Percentiles rank a stretch among this genome's conserved stretches.
phyloP scores from a whole-genome alignment of 2,888 invertebrate genomes.

The Heliconius aoede region DNA sequence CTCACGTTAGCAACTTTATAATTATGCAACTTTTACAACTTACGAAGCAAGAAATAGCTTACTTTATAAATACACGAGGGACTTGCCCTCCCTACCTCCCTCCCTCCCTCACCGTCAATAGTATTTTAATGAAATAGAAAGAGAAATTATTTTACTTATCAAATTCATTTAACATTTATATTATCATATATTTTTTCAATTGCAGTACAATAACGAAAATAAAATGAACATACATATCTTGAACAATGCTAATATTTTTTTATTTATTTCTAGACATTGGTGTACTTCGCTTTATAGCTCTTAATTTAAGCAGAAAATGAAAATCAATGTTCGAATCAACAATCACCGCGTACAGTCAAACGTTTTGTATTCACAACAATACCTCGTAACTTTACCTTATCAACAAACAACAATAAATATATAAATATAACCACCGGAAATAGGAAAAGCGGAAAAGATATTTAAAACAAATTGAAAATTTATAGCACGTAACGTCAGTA shows the following conservation, averaged over 20 bases:
- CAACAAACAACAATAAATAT: not conserved
- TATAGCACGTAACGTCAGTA: constrained; percentile 6
- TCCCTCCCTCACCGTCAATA: not conserved
- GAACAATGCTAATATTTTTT: too few relatives aligned
- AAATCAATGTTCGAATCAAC: not conserved
- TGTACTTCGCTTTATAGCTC: too few relatives aligned
- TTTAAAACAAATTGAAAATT: constrained; percentile 9
- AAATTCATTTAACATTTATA: too few relatives aligned
- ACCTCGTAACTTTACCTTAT: not conserved
- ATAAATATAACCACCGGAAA: not conserved
- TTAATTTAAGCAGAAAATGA: not conserved
- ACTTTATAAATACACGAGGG: constrained; percentile 11
- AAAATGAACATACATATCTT: too few relatives aligned
- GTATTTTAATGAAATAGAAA: not conserved
- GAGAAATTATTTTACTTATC: not conserved
- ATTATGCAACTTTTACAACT: constrained; percentile 16
- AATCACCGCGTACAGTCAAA: not conserved
- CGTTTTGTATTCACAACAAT: not conserved
- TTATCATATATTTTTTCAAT: too few relatives aligned
- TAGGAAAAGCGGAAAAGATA: not conserved
- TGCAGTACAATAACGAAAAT: too few relatives aligned
- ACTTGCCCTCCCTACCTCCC: not conserved
- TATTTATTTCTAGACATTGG: too few relatives aligned
- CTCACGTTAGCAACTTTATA: constrained; percentile 12
- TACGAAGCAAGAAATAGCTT: constrained; percentile 1